Percentiles rank a stretch among this genome's conserved stretches.
phyloP scores from a whole-genome alignment of 2,797 vertebrate genomes.

The Masticophis lateralis region DNA sequence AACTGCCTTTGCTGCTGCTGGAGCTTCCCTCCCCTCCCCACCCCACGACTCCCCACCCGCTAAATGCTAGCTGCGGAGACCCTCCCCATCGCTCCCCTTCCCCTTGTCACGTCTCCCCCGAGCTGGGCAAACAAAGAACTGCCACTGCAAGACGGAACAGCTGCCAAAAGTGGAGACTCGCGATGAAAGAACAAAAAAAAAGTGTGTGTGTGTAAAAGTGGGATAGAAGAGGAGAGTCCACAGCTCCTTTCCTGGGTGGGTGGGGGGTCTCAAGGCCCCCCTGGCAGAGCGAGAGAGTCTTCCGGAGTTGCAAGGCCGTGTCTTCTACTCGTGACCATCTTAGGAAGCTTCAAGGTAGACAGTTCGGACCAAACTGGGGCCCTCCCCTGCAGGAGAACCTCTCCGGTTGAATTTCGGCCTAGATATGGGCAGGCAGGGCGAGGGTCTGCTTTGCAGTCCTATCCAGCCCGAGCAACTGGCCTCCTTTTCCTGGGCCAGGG shows the following conservation, averaged over 20 bases:
- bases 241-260: too few species aligned
- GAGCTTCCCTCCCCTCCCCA: background rate
- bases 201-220: background rate
- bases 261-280: background rate
- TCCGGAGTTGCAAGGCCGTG: rapidly evolving
- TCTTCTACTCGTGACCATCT: background rate
- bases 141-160: background rate
- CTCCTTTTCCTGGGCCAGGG: background rate
- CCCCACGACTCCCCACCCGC: background rate
- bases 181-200: rapidly evolving
- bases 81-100: background rate
- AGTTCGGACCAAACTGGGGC: background rate
- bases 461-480: background rate
- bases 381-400: background rate
- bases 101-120: slow-evolving; percentile 6
- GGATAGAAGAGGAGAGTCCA: background rate
- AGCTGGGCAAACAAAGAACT: slow-evolving; percentile 28
- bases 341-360: background rate
- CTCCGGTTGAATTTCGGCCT: background rate
- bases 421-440: background rate
- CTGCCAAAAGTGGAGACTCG: background rate
- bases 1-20: background rate
- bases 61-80: background rate
- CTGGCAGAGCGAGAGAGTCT: too few species aligned
- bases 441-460: background rate